Base-by-base conservation (phyloP, 2,113 vertebrate genomes). In the Halichoerus grypus region DNA sequence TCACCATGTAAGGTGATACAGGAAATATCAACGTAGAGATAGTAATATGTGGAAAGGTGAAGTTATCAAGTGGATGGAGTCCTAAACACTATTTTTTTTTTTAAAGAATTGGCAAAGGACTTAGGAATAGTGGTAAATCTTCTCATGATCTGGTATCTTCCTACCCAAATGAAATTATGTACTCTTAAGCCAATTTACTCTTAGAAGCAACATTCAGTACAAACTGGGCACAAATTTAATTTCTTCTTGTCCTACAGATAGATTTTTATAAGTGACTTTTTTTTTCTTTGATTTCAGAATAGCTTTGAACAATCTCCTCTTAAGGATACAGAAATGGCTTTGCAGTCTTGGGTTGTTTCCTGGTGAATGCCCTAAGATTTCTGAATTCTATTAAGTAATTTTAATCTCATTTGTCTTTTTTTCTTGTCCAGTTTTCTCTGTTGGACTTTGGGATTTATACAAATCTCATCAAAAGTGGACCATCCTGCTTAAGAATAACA, bases 391-490 rank as follows among this genome's bases (percentile, higher is more conserved):
- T 95, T 96, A 97, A 97, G 69, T 79, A 80, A 91, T 93, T 96
- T 96, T 79, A 94, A 97, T 96, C 67, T 95, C 79, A 63, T 59
- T 89, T 82, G 55, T 81, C 55, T 86, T 88, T 97, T 87, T 93
- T 82, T 69, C 77, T 91, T 69, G 72, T 74, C 79, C 49, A 89
- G 42, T 96, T 94, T 89, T 90, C 93, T 92, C 84, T 61, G n/a
- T 61, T 92, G 63, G 69, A 97, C 90, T 69, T 92, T 79, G 53
- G 42, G n/a, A 92, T 82, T 91, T 97, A 94, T 85, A 63, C 53
- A 96, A 95, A 97, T 97, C 77, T 97, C 94, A 96, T 97, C 80
- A 95, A 65, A 97, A 96, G 36, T 65, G 90, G 76, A 95, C 94
- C 36, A 31, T 69, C 69, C 51, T 95, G 67, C 63, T 97, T 88